Evolutionary conservation across 2,888 invertebrate genomes (phyloP), one percentile per base, ranked within the genome.

Genomic region (Craniophora ligustri): DNA sequence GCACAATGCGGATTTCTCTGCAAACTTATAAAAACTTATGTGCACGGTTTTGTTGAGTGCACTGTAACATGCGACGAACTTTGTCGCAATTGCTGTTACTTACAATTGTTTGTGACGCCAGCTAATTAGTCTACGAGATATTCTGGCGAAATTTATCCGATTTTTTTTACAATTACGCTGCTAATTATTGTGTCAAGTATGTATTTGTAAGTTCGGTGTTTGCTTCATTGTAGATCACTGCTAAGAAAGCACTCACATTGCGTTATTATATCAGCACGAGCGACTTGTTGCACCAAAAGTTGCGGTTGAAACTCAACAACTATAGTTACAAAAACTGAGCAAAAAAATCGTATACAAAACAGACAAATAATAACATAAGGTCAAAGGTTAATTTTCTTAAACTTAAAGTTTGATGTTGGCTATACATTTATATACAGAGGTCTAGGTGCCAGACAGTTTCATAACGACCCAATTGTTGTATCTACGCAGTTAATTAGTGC

Each of bases 1-100:
- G 72, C 80, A 88, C 88, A 88, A 88, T 86, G 85, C 78, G 78
- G 79, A 85, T 87, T 88, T 87, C 85, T 85, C 82, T 84, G 86
- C 79, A 76, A 70, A 77, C 67, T 73, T 72, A 72, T 78, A 87
- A 88, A 88, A 88, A 86, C 73, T 75, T 78, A 72, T 77, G 75
- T 75, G 76, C 70, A 59, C 67, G 75, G 80, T 85, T 85, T 85
- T 83, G 78, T 74, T 86, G 78, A 86, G 75, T 84, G 81, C 81
- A 62, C 73, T 67, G 75, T 64, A 82, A 84, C 88, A 88, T 87
- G 88, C 86, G 82, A 87, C 76, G 81, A 80, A 69, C 74, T 76
- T 87, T 87, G 84, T 81, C 57, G 76, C 80, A 86, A 78, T 75
- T 49, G 53, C 67, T 76, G 60, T 64, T 72, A 78, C 79, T 64